Evolutionary conservation across 2,888 invertebrate genomes (phyloP).

Genomic region (Caenorhabditis zanzibari): DNA sequence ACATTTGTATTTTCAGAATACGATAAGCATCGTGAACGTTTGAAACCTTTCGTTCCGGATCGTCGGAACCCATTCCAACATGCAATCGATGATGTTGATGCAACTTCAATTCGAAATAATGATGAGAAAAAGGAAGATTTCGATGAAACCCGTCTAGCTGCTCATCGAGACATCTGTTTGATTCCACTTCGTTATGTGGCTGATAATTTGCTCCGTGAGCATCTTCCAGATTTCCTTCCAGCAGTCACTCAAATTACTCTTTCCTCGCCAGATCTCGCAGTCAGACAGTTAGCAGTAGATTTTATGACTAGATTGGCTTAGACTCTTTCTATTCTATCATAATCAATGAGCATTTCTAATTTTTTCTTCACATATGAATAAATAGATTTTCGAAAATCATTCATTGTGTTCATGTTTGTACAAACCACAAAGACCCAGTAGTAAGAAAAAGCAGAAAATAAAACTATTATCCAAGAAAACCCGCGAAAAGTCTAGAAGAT

Average conservation of each 20-base stretch:
- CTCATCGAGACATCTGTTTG: constrained; percentile 67
- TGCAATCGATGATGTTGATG: constrained; percentile 23
- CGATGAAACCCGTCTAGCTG: constrained; percentile 65
- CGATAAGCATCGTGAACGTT: constrained; percentile 65
- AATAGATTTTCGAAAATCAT: background rate
- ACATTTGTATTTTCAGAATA: constrained; percentile 58
- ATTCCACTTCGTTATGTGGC: constrained; percentile 54
- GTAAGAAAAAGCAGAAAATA: constrained; percentile 1
- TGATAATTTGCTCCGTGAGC: constrained; percentile 53
- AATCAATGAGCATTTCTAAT: constrained; percentile 15
- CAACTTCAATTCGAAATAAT: background rate
- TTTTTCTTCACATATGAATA: background rate
- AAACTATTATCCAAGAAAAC: constrained; percentile 50
- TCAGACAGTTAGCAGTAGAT: constrained; percentile 66
- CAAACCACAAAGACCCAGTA: constrained; percentile 7
- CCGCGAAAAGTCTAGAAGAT: constrained; percentile 34
- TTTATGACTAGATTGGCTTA: constrained; percentile 52
- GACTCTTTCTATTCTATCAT: constrained; percentile 7
- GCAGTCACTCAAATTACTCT: constrained; percentile 63
- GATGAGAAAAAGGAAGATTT: constrained; percentile 47
- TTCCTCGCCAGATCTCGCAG: constrained; percentile 69
- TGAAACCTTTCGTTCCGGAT: constrained; percentile 56
- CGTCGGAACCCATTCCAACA: constrained; percentile 58
- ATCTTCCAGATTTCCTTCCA: constrained; percentile 55
- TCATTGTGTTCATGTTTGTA: constrained; percentile 13